These are phyloP conservation scores for Heliopora coerulea DNA, from an alignment of 92 coral and sea anemone genomes.

Conservation along the genomic window DNA sequence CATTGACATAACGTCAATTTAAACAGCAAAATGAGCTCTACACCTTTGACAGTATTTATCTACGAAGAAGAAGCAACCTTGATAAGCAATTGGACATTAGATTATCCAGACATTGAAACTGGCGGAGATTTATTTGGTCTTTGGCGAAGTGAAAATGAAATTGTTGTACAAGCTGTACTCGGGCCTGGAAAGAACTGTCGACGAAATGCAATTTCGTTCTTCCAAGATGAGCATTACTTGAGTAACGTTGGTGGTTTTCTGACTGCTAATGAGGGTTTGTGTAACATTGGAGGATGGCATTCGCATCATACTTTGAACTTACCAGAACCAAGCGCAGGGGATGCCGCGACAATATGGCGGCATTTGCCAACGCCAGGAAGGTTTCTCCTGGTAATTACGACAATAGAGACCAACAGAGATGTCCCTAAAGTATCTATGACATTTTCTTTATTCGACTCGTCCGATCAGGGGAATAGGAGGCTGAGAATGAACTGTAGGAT, in stretches of 20 bases:
- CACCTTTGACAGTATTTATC: constrained; percentile 31
- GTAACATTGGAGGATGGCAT: constrained; percentile 94
- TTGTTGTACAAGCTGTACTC: constrained; percentile 62
- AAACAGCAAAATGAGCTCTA: constrained; percentile 7
- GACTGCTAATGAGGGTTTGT: constrained; percentile 56
- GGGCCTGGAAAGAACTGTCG: constrained; percentile 74
- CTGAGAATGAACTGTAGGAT: neutral
- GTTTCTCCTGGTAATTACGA: constrained; percentile 73
- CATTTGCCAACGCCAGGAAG: constrained; percentile 69
- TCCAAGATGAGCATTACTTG: constrained; percentile 73
- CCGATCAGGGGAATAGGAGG: neutral
- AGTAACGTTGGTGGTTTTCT: constrained; percentile 60
- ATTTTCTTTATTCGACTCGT: constrained; percentile 20
- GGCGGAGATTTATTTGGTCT: constrained; percentile 86
- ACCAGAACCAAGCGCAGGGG: constrained; percentile 71
- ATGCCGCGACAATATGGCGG: constrained; percentile 60
- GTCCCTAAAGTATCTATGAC: constrained; percentile 18
- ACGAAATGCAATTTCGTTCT: constrained; percentile 58
- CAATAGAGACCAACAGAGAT: constrained; percentile 31
- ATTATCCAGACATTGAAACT: constrained; percentile 62
- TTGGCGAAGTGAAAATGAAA: constrained; percentile 27
- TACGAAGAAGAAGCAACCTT: constrained; percentile 52
- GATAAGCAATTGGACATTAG: constrained; percentile 62
- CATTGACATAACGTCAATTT: neutral
- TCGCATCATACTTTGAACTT: constrained; percentile 79